Evolutionary conservation across 2,888 invertebrate species (phyloP).

Genomic region (Frankliniella fusca): DNA sequence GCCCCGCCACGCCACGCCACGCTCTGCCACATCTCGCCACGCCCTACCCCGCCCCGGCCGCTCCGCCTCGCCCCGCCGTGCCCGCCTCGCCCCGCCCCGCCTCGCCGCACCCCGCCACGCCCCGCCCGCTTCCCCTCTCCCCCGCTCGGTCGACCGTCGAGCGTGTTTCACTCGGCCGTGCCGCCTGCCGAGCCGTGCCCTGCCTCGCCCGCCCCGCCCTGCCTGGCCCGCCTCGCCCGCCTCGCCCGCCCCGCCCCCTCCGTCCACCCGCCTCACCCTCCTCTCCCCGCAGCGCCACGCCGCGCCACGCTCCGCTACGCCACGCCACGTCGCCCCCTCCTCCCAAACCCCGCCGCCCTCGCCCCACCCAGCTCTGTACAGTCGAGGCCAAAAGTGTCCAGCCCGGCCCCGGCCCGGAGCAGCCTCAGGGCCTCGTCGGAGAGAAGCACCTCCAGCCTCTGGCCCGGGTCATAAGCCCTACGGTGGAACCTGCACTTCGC

Average conservation of each 20-base stretch:
- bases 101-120: not conserved
- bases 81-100: not conserved
- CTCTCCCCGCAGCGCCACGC: not conserved
- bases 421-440: too few relatives aligned
- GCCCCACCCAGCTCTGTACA: not conserved
- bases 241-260: not conserved
- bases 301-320: not conserved
- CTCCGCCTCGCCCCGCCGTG: not conserved
- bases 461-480: too few relatives aligned
- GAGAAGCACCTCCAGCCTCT: too few relatives aligned
- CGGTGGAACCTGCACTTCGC: too few relatives aligned
- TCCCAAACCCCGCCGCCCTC: not conserved
- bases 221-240: not conserved
- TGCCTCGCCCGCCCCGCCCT: not conserved
- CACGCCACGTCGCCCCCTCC: not conserved
- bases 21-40: not conserved
- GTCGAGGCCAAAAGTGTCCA: constrained; percentile 15
- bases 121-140: not conserved
- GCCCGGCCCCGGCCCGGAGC: not conserved
- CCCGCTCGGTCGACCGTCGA: constrained; percentile 23
- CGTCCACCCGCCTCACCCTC: not conserved
- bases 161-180: constrained; percentile 23
- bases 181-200: not conserved
- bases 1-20: not conserved
- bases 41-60: not conserved